Evolutionary conservation across 2,888 invertebrate species (phyloP).

Genomic region (Eilema depressum): DNA sequence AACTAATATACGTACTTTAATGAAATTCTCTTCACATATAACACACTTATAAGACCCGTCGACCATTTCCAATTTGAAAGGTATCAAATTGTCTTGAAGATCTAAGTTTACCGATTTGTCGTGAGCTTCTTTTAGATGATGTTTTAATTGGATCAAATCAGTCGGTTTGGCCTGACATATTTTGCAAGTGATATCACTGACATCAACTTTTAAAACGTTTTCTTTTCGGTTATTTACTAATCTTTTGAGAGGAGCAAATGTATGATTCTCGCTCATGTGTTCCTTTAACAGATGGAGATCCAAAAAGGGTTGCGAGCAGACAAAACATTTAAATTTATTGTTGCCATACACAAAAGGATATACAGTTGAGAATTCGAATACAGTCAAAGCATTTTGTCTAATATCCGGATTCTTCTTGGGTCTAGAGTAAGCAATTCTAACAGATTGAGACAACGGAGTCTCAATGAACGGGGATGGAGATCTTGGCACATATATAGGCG

Average conservation of each 20-base stretch:
- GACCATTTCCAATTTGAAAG: slow-evolving; percentile 70
- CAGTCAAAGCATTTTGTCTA: slow-evolving; percentile 73
- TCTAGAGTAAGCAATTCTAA: slow-evolving; percentile 26
- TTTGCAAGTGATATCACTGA: slow-evolving; percentile 74
- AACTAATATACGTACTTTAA: slow-evolving; percentile 77
- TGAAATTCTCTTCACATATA: slow-evolving; percentile 74
- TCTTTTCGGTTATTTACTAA: slow-evolving; percentile 77
- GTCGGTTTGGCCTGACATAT: slow-evolving; percentile 65
- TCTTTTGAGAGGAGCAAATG: slow-evolving; percentile 72
- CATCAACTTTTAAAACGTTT: slow-evolving; percentile 78
- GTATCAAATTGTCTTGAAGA: slow-evolving; percentile 79
- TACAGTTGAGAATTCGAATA: slow-evolving; percentile 79
- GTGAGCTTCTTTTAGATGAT: slow-evolving; percentile 73
- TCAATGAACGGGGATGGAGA: slow-evolving; percentile 38
- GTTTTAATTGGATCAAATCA: slow-evolving; percentile 68
- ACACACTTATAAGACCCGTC: slow-evolving; percentile 74
- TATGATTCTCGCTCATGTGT: slow-evolving; percentile 74
- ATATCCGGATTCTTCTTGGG: slow-evolving; percentile 62
- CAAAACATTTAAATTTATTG: slow-evolving; percentile 81
- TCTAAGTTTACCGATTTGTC: slow-evolving; percentile 72
- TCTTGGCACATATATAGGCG: slow-evolving; percentile 57
- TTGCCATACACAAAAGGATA: slow-evolving; percentile 81
- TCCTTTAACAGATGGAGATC: slow-evolving; percentile 69
- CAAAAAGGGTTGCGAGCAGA: slow-evolving; percentile 77
- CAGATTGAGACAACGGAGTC: slow-evolving; percentile 29